A percentile compares a stretch with the other conserved stretches of the same genome.
Evolutionary conservation across 2,113 vertebrate genomes (phyloP).

Genomic region (Bothrops jararaca): DNA sequence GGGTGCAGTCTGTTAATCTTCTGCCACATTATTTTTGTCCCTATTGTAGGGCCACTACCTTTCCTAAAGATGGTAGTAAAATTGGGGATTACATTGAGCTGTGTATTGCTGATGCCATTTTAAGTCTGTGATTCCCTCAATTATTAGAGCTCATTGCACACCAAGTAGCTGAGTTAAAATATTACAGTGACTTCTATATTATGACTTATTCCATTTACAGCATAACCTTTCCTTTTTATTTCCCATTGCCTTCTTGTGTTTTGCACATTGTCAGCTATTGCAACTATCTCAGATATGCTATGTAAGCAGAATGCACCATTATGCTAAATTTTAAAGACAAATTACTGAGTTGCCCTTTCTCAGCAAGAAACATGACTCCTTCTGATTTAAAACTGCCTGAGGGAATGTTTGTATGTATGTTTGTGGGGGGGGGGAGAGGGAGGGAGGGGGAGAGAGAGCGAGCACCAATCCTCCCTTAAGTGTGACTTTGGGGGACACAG

Average conservation of each 20-base stretch:
- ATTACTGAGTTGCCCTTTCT: background rate
- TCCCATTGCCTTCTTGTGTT: background rate
- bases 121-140: background rate
- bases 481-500: background rate
- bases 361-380: background rate
- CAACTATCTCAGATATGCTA: background rate
- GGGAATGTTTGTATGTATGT: background rate
- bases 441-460: too few relatives aligned
- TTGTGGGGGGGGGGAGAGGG: too few relatives aligned
- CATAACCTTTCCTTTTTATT: background rate
- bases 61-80: background rate
- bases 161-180: background rate
- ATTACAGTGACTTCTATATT: background rate
- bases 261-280: background rate
- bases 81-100: background rate
- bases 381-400: background rate
- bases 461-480: too few relatives aligned
- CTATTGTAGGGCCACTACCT: background rate
- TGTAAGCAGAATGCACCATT: background rate
- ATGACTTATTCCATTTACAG: background rate
- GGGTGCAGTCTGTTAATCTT: too few relatives aligned
- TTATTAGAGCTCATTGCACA: background rate
- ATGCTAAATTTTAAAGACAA: slow-evolving; percentile 1
- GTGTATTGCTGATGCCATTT: background rate
- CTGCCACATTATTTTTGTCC: background rate